phyloP scores from a whole-genome alignment of 2,888 invertebrate species.

The Drosophila flavopinicola region DNA sequence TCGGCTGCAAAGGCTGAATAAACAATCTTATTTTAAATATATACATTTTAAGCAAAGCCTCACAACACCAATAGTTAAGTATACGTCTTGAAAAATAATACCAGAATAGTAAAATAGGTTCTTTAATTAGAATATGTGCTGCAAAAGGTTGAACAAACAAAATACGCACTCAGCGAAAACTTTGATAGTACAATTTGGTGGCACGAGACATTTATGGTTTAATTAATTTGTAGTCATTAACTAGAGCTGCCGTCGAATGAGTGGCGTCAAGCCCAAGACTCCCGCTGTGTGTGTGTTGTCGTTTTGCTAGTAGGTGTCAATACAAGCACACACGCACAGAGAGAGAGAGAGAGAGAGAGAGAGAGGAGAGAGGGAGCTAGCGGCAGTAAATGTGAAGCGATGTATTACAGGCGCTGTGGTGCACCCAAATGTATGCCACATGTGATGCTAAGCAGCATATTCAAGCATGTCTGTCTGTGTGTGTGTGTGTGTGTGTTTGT shows the following conservation, averaged over 20 bases:
- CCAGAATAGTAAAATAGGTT: too few relatives aligned
- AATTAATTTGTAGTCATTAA: conserved; percentile 77
- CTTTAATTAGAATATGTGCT: too few relatives aligned
- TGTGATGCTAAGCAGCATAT: conserved; percentile 52
- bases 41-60: too few relatives aligned
- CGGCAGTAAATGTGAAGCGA: conserved; percentile 9
- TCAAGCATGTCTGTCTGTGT: conserved; percentile 7
- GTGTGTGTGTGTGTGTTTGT: conserved; percentile 1
- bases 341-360: conserved; percentile 5
- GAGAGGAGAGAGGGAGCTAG: neutral
- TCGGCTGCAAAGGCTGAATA: too few relatives aligned
- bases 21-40: too few relatives aligned
- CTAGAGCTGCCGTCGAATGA: conserved; percentile 42
- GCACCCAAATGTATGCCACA: conserved; percentile 62
- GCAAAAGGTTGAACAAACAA: too few relatives aligned
- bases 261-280: conserved; percentile 11
- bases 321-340: conserved; percentile 28
- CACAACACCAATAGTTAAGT: too few relatives aligned
- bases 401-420: conserved; percentile 53
- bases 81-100: neutral
- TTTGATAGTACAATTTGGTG: conserved; percentile 59
- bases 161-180: conserved; percentile 35
- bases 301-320: conserved; percentile 54
- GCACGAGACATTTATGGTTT: conserved; percentile 60
- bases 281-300: conserved; percentile 34